Conservation (phyloP, 2,797 vertebrate genomes). For the Acrocephalus scirpaceus region DNA sequence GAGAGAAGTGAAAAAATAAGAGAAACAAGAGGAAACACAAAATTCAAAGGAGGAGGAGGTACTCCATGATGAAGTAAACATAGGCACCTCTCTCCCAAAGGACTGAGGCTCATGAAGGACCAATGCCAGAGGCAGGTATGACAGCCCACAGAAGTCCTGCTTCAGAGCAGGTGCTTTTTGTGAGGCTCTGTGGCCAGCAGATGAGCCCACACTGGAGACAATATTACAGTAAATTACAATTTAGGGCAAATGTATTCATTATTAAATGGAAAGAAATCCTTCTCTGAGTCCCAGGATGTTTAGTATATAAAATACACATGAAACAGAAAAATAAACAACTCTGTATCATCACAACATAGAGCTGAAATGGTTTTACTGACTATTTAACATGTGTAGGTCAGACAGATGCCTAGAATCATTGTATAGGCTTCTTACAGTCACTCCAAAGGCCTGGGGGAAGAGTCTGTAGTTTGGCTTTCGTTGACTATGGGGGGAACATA, state of each 20-base stretch:
- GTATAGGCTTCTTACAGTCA: neutral
- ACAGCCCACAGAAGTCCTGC: neutral
- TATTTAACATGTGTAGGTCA: neutral
- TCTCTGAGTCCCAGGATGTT: neutral
- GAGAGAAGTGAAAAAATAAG: neutral
- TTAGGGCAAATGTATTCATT: neutral
- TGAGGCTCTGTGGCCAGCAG: neutral
- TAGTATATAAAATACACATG: neutral
- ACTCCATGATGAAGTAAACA: accelerated
- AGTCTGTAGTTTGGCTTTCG: neutral
- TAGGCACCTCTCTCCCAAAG: accelerated
- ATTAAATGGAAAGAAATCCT: neutral
- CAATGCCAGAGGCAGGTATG: neutral
- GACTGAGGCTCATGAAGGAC: neutral
- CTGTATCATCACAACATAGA: neutral
- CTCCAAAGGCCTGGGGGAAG: neutral
- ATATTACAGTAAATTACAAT: neutral
- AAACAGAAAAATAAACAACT: neutral
- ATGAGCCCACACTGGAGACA: neutral
- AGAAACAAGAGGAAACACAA: neutral
- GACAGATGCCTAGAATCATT: neutral
- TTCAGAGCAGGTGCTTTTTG: neutral
- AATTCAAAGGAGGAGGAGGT: neutral
- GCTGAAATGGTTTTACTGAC: neutral
- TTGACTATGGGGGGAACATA: neutral